A percentile compares a stretch with the other conserved stretches of the same genome.
These are phyloP conservation scores for Drosophila persimilis DNA, from an alignment of 1,140 invertebrate species.

Conservation along the genomic window DNA sequence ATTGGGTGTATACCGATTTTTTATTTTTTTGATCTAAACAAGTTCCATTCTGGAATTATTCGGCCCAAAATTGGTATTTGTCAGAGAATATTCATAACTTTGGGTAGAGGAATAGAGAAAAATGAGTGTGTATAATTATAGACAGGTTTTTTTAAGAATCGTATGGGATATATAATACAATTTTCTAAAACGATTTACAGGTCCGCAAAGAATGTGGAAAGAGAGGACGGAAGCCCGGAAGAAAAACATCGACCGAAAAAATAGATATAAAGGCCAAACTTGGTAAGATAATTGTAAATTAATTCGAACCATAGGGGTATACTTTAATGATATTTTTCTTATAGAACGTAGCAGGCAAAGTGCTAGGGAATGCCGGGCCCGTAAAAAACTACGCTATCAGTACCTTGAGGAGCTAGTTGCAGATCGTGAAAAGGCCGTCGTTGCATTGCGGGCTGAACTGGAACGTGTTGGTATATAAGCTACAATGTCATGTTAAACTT, in stretches of 20 bases:
- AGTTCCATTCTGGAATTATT: too few species aligned
- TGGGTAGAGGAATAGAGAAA: too few species aligned
- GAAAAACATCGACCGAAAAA: slow-evolving; percentile 92
- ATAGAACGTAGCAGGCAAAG: slow-evolving; percentile 97
- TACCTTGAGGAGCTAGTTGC: slow-evolving; percentile 98
- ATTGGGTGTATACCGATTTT: too few species aligned
- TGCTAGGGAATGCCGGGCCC: slow-evolving; percentile 97
- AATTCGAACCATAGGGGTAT: slow-evolving; percentile 1
- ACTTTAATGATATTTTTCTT: slow-evolving; percentile 6
- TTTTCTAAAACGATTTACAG: slow-evolving; percentile 27
- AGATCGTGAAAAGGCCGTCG: slow-evolving; percentile 96
- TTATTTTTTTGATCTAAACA: too few species aligned
- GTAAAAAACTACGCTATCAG: slow-evolving; percentile 98
- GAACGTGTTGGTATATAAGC: slow-evolving; percentile 89
- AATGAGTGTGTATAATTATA: too few species aligned
- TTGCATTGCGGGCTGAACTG: slow-evolving; percentile 94
- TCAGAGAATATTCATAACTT: too few species aligned
- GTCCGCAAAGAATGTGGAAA: slow-evolving; percentile 90
- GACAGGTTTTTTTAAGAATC: too few species aligned
- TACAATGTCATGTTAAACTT: slow-evolving; percentile 9
- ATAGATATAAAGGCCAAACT: slow-evolving; percentile 97
- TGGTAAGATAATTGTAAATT: slow-evolving; percentile 84
- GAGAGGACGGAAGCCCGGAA: slow-evolving; percentile 93
- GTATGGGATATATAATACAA: too few species aligned
- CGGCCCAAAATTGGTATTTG: too few species aligned